Evolutionary conservation across 1,140 invertebrate species (phyloP).

Genomic region (Pseudomyrmex sp.): DNA sequence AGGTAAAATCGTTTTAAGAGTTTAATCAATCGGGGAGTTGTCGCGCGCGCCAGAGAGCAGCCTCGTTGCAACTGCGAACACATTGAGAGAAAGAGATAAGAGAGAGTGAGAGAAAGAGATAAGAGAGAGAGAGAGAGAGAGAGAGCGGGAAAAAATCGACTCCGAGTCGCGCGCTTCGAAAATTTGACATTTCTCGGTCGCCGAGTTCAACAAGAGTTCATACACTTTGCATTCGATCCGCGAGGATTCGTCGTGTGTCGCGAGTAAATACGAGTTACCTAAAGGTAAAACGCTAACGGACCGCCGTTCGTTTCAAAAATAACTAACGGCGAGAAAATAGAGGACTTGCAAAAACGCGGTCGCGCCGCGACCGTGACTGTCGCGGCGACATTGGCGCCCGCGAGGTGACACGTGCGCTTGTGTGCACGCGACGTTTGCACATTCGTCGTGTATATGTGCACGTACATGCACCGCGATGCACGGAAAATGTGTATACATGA

Average conservation of each 20-base stretch:
- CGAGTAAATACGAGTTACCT: neutral
- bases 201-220: neutral
- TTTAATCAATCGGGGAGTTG: neutral
- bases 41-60: neutral
- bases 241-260: neutral
- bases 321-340: slow-evolving; percentile 52
- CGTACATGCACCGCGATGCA: neutral
- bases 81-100: no score
- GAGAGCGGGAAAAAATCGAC: neutral
- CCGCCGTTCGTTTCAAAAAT: slow-evolving; percentile 42
- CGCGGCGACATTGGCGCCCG: slow-evolving; percentile 43
- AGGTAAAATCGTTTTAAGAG: neutral
- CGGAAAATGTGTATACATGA: slow-evolving; percentile 33
- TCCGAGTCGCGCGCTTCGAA: neutral
- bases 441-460: slow-evolving; percentile 7
- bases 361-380: slow-evolving; percentile 4
- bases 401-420: slow-evolving; percentile 52
- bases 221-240: no score
- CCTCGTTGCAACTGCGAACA: no score
- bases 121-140: no score
- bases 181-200: neutral
- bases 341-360: slow-evolving; percentile 39
- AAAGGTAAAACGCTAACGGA: slow-evolving; percentile 22
- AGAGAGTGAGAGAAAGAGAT: no score
- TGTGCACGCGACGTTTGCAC: neutral